phyloP scores from a whole-genome alignment of 2,888 invertebrate genomes.

The Agonum fuliginosum region DNA sequence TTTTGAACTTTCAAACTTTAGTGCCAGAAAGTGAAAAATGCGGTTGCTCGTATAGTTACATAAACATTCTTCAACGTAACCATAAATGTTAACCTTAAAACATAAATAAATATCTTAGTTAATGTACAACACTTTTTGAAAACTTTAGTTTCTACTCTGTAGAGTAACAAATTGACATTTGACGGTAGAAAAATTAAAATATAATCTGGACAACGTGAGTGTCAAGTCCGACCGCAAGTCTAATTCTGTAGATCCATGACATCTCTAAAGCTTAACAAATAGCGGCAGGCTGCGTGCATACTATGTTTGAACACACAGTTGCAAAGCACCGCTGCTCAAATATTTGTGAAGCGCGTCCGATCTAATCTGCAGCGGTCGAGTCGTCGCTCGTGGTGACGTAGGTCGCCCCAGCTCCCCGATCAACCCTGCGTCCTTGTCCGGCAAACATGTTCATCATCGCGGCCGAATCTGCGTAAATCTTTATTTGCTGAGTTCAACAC shows the following conservation, averaged over 20 bases:
- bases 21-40: no score
- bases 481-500: conserved; percentile 1
- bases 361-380: conserved; percentile 9
- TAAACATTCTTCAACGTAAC: no score
- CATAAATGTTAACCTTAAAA: no score
- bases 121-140: no score
- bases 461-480: not conserved
- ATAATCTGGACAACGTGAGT: not conserved
- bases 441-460: conserved; percentile 16
- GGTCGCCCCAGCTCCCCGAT: not conserved
- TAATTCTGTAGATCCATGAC: conserved; percentile 20
- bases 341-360: conserved; percentile 26
- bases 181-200: no score
- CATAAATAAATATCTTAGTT: no score
- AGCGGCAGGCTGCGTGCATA: conserved; percentile 7
- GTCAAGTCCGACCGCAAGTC: not conserved
- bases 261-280: conserved; percentile 29
- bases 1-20: no score
- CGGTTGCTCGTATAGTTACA: no score
- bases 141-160: no score
- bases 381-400: not conserved
- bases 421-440: not conserved
- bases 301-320: conserved; percentile 20
- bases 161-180: no score
- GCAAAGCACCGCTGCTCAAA: conserved; percentile 26